These are phyloP conservation scores for Meloidogyne chitwoodi DNA, from an alignment of 1,140 invertebrate species.

Conservation along the genomic window DNA sequence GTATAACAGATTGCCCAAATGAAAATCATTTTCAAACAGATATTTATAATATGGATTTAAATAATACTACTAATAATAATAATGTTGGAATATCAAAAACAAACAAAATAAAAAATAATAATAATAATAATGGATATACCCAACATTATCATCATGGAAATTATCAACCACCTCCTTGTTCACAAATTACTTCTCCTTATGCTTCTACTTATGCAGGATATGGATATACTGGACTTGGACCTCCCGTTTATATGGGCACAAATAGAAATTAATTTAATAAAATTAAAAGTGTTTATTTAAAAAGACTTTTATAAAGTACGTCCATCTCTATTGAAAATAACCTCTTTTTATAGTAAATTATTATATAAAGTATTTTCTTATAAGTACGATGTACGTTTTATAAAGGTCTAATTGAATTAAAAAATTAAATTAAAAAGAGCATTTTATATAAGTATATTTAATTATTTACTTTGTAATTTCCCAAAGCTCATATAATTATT, in stretches of 20 bases:
- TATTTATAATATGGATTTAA: constrained; percentile 31
- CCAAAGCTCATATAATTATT: too few species aligned
- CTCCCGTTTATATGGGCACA: not conserved
- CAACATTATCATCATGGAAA: not conserved
- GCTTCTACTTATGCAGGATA: constrained; percentile 40
- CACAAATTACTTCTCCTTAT: constrained; percentile 27
- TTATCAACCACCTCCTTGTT: not conserved
- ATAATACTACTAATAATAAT: constrained; percentile 11
- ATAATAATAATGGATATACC: not conserved
- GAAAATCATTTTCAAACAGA: constrained; percentile 36
- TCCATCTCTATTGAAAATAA: too few species aligned
- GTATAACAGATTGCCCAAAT: constrained; percentile 32
- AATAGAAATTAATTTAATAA: not conserved
- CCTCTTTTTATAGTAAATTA: too few species aligned
- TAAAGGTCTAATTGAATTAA: too few species aligned
- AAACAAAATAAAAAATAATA: not conserved
- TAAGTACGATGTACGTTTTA: too few species aligned
- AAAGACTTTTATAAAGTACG: too few species aligned
- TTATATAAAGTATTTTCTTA: too few species aligned
- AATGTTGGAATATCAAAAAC: not conserved
- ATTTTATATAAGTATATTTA: too few species aligned
- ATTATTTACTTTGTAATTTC: too few species aligned
- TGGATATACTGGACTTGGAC: not conserved
- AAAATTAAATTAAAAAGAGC: too few species aligned
- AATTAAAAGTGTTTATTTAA: not conserved